A percentile compares a stretch with the other conserved stretches of the same genome.
phyloP scores from a whole-genome alignment of 2,797 vertebrate species.

The Gila robusta region DNA sequence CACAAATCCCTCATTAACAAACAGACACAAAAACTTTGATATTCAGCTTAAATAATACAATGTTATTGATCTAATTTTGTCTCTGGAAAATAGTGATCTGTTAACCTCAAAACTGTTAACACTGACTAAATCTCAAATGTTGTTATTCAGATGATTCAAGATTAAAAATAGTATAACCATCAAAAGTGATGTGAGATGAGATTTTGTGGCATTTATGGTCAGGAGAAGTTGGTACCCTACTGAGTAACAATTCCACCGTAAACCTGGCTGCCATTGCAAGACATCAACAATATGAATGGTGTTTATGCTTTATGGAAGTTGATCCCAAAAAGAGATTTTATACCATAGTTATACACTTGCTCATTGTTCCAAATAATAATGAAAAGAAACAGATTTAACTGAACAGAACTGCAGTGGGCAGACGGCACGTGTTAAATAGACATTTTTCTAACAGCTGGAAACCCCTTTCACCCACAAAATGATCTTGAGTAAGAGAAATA shows the following conservation, averaged over 20 bases:
- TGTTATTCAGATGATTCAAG: too few species aligned
- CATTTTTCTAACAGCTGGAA: neutral
- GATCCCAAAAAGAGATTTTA: neutral
- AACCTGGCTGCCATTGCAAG: neutral
- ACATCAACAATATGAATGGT: neutral
- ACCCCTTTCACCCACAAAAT: neutral
- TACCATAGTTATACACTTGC: neutral
- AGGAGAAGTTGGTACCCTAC: neutral
- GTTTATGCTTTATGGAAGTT: neutral
- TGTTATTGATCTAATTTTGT: too few species aligned
- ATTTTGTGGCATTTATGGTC: too few species aligned
- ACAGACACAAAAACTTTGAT: too few species aligned
- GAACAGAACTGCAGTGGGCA: neutral
- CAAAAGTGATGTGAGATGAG: too few species aligned
- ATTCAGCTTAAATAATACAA: too few species aligned
- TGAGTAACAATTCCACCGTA: neutral
- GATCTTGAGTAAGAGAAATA: conserved; percentile 10
- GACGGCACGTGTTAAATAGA: neutral
- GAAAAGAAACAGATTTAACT: conserved; percentile 3
- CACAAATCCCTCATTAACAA: too few species aligned
- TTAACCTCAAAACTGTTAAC: neutral
- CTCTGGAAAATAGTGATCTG: neutral
- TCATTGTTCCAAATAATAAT: neutral
- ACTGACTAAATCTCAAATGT: neutral
- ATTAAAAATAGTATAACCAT: neutral